phyloP scores from a whole-genome alignment of 2,113 vertebrate species.

The Falco punctatus region DNA sequence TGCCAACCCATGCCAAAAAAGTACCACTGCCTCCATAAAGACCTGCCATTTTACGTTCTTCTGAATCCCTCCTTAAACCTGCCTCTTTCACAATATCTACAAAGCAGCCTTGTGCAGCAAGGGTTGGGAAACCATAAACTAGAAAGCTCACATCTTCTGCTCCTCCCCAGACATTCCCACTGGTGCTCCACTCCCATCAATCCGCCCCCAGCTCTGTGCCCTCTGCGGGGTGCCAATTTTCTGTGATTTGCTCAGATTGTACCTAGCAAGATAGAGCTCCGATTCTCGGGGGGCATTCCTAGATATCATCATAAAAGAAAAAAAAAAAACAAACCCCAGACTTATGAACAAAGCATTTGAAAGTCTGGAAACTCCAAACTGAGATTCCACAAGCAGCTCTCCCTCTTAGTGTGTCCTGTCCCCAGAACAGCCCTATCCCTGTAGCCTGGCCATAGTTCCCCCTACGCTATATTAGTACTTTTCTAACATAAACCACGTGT shows the following conservation, averaged over 20 bases:
- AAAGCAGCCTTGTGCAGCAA: neutral
- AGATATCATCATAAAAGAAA: neutral
- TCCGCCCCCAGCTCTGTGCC: neutral
- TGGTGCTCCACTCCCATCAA: neutral
- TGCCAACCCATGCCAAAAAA: neutral
- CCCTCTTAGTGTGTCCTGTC: neutral
- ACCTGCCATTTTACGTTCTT: neutral
- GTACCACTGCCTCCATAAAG: neutral
- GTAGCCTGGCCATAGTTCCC: neutral
- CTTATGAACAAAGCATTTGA: neutral
- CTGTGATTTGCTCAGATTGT: neutral
- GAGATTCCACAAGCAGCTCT: neutral
- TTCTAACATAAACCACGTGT: neutral
- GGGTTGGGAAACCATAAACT: neutral
- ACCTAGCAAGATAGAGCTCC: neutral
- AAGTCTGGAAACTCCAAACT: neutral
- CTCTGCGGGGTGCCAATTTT: neutral
- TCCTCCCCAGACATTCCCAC: neutral
- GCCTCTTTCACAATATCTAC: neutral
- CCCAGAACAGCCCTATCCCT: neutral
- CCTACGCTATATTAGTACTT: neutral
- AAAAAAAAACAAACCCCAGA: rapidly evolving
- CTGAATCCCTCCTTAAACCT: neutral
- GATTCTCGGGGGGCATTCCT: neutral
- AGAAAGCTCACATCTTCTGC: neutral